A percentile compares a stretch with the other conserved stretches of the same genome.
These are phyloP conservation scores for Scleropages formosus DNA, from an alignment of 2,797 vertebrate species.

Conservation along the genomic window DNA sequence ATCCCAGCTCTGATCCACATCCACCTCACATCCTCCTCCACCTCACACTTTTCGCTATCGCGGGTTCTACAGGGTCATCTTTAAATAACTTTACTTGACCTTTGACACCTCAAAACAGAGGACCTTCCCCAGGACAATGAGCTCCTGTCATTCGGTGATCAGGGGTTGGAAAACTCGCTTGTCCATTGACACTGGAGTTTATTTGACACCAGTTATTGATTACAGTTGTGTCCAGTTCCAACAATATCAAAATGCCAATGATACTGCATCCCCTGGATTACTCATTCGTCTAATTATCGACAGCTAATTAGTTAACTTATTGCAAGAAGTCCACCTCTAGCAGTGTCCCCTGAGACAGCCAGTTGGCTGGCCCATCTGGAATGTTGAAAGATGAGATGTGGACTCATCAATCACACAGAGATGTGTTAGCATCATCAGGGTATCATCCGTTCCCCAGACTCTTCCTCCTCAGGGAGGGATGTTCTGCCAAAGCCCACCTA, in stretches of 20 bases:
- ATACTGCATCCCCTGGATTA: too few relatives aligned
- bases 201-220: too few relatives aligned
- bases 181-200: background rate
- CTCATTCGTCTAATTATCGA: too few relatives aligned
- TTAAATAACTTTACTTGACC: conserved; percentile 2
- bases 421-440: background rate
- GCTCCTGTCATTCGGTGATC: background rate
- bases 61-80: background rate
- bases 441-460: background rate
- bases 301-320: background rate
- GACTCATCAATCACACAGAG: background rate
- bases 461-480: background rate
- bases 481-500: background rate
- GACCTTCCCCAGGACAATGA: background rate
- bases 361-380: background rate
- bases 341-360: background rate
- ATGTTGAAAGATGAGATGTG: background rate
- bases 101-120: conserved; percentile 7
- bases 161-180: background rate
- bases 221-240: too few relatives aligned
- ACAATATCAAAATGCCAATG: too few relatives aligned
- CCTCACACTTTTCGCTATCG: too few relatives aligned
- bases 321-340: background rate
- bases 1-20: too few relatives aligned
- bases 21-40: too few relatives aligned